Base-by-base conservation (phyloP, 2,113 vertebrate genomes). In the Oreamnos americanus region DNA sequence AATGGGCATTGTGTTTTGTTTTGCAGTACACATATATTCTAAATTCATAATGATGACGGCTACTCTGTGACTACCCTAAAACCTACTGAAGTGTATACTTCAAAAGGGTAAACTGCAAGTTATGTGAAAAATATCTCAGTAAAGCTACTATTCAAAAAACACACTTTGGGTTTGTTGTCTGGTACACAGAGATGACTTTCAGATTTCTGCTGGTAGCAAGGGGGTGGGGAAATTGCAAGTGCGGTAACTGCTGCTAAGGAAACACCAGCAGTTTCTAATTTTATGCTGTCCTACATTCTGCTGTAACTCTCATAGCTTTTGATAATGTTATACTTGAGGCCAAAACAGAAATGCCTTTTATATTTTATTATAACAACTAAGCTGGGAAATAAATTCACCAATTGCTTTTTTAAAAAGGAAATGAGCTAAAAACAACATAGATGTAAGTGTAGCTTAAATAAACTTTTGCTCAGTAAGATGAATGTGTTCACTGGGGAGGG, bases 371-470 rank as follows among this genome's bases (percentile, higher is more conserved):
- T 60, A 97, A 96, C 58, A 82, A 67, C 94, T 97, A 97, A 95
- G 96, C 83, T 97, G 97, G 96, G 89, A 97, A 98, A 97, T 95
- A 96, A 98, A 96, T 74, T 96, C 89, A 96, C 76, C 91, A 93
- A 94, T 85, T 95, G 88, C 95, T 97, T 97, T 93, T 96, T 96
- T 19, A 62, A 96, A 97, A 96, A 96, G 93, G 83, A 97, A 98
- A 98, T 95, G 79, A 97, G 83, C 96, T 98, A 97, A 98, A 98
- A 98, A 96, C 96, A 95, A 93, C 95, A 83, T 64, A 87, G 79
- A 97, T 95, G 39, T 86, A 95, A 96, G 87, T 78, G 87, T 82
- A 89, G 43, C 89, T 91, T 96, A 95, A 96, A 96, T 97, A 96
- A 97, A 94, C 74, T 71, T 84, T 90, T 87, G 58, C 91, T 95